Evolutionary conservation across 2,113 vertebrate genomes (phyloP), one percentile per base, ranked within the genome.

Genomic region (Crypturellus undulatus): DNA sequence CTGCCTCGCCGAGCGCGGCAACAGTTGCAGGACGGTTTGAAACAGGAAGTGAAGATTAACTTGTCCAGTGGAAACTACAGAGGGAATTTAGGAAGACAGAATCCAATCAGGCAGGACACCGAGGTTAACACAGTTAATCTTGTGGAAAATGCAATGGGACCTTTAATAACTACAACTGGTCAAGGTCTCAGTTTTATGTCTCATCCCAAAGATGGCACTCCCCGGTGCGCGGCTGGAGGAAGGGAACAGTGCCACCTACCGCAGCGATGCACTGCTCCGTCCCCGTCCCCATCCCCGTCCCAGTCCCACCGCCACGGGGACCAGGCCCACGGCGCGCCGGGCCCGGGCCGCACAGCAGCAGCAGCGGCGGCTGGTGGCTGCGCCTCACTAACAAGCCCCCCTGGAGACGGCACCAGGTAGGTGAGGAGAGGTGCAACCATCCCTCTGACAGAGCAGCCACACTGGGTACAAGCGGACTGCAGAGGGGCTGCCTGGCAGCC

Each of bases 51-150:
- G 58, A 78, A 95, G 95, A 97, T 96, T 96, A 96, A 97, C 92
- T 96, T 96, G 90, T 96, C 83, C 95, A 87, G 79, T 69, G 47
- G 92, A 96, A 97, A 95, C 82, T 95, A 94, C 86, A 96, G 54
- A 85, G 94, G 86, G 94, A 97, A 96, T 97, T 96, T 96, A 96
- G 94, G 94, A 96, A 96, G 95, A 97, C 92, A 96, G 94, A 96
- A 96, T 96, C 90, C 96, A 96, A 96, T 96, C 94, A 96, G 93
- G 83, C 94, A 95, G 94, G 94, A 97, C 93, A 94, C 95, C 81
- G 90, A 96, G 96, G 94, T 97, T 96, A 93, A 97, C 92, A 96
- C 94, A 96, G 94, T 96, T 97, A 97, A 97, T 96, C 93, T 96
- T 96, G 93, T 96, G 94, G 96, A 96, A 97, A 93, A 94, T 97